phyloP scores from a whole-genome alignment of 1,140 invertebrate species.

The Megalopta genalis region DNA sequence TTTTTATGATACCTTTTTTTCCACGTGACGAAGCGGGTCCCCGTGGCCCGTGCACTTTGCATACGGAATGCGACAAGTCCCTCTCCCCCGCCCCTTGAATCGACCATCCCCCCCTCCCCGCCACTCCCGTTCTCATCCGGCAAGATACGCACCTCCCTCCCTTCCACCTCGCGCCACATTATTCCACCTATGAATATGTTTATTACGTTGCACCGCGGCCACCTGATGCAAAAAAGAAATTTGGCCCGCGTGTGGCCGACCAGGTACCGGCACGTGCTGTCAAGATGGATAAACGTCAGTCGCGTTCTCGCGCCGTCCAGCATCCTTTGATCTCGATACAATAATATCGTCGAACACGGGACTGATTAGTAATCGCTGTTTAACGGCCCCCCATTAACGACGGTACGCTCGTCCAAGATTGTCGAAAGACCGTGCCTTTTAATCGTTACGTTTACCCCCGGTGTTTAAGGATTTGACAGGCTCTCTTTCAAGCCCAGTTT shows the following conservation, averaged over 20 bases:
- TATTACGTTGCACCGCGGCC: conserved; percentile 59
- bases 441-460: not conserved
- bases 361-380: conserved; percentile 4
- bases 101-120: conserved; percentile 14
- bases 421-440: not conserved
- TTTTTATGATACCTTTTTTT: conserved; percentile 66
- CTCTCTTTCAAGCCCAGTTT: too few relatives aligned
- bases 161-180: conserved; percentile 36
- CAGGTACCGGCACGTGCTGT: conserved; percentile 47
- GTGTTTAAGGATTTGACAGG: not conserved
- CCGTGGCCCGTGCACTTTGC: conserved; percentile 64
- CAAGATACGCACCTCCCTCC: not conserved
- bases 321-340: conserved; percentile 32
- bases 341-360: conserved; percentile 17
- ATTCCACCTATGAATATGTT: conserved; percentile 66
- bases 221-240: conserved; percentile 54
- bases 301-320: conserved; percentile 7
- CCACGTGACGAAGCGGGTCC: conserved; percentile 41
- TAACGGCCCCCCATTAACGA: not conserved
- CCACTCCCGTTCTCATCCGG: conserved; percentile 21
- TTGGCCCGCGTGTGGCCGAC: conserved; percentile 54
- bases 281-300: conserved; percentile 38
- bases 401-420: not conserved
- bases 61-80: conserved; percentile 63
- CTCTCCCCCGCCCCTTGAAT: conserved; percentile 42